Evolutionary conservation across 2,113 vertebrate genomes (phyloP), one percentile per base, ranked within the genome.

Genomic region (Leucopternis melanops): DNA sequence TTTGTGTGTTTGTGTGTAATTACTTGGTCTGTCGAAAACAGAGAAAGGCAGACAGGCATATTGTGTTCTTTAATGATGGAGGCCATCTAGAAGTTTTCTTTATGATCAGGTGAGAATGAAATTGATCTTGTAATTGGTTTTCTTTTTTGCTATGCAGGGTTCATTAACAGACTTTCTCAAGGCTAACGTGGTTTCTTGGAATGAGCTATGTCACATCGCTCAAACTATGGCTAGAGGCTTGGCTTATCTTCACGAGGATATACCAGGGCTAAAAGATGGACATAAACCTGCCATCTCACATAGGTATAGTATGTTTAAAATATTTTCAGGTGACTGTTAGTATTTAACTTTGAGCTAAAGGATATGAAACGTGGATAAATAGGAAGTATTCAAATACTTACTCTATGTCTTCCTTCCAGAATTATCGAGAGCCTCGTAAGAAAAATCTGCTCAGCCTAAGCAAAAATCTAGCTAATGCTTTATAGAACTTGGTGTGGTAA

Each of bases 231-330:
- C 99, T 13, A 97, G 99, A 52, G 99, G 99, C 90, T 97, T 99
- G 96, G 99, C 99, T n/a, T 99, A 99, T 90, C 99, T 99, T 69
- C 99, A 99, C 40, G 99, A 99, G 96, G 99, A 99, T 91, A 99
- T 99, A 94, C 99, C 99, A 8, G 99, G 99, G 72, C 98, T 99
- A 77, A 99, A 99, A 95, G 99, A 99, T 2, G 99, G 99, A 45
- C 99, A 99, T 93, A 99, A 99, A 94, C 99, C 99, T 5, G 99
- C 99, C 93, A 98, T 99, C 66, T 99, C 99, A 34, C 99, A 99
- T 96, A 99, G 99, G 99, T 99, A 95, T 26, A 44, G 36, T 8
- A 9, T 2, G 4, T 5, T 23, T 13, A 3, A 29, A 11, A 9
- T 13, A 20, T 2, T 32, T 23, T 4, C 18, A 27, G 31, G 18